Evolutionary conservation across 2,888 invertebrate genomes (phyloP).

Genomic region (Cynaeus angustus): DNA sequence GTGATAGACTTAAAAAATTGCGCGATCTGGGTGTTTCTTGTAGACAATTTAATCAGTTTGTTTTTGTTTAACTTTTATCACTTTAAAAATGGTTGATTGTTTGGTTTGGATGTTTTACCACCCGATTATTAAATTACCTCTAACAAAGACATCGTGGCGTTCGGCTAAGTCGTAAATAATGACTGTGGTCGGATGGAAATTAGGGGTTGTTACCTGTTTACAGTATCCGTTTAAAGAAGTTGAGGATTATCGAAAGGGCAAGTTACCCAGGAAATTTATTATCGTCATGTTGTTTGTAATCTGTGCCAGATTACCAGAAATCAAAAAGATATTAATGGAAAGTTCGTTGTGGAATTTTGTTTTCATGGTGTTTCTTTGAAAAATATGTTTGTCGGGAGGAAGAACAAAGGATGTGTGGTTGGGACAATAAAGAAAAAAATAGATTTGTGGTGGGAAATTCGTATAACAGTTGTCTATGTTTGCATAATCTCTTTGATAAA

Average conservation of each 20-base stretch:
- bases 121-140: no score
- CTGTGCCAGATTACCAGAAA: neutral
- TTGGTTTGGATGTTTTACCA: no score
- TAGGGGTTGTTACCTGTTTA: conserved; percentile 3
- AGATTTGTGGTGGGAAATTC: conserved; percentile 12
- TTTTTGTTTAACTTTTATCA: no score
- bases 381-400: neutral
- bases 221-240: neutral
- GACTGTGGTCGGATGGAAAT: neutral
- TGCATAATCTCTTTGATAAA: conserved; percentile 35
- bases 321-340: conserved; percentile 2
- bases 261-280: neutral
- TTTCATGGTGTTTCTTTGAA: neutral
- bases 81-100: no score
- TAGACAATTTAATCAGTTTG: no score
- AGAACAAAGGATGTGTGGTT: conserved; percentile 16
- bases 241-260: neutral
- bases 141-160: neutral
- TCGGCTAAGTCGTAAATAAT: neutral
- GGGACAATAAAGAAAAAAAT: neutral
- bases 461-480: conserved; percentile 19
- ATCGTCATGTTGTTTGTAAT: conserved; percentile 5
- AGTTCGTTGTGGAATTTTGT: conserved; percentile 5
- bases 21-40: no score
- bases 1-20: no score